phyloP scores from a whole-genome alignment of 2,888 invertebrate species.

The Eilema caniola region DNA sequence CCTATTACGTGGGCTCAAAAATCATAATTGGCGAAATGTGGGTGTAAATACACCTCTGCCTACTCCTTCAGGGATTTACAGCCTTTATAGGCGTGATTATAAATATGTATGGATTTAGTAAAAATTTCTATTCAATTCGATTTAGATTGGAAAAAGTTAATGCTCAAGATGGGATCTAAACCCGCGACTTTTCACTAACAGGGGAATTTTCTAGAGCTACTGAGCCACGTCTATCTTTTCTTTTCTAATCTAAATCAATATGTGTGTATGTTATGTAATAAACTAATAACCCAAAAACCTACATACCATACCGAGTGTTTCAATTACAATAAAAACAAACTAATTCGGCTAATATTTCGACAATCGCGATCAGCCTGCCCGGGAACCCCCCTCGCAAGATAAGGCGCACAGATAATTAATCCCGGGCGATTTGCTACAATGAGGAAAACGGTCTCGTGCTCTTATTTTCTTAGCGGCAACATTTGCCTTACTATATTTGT shows the following conservation, averaged over 20 bases:
- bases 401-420: slow-evolving; percentile 62
- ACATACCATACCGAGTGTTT: slow-evolving; percentile 10
- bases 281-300: neutral
- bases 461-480: slow-evolving; percentile 20
- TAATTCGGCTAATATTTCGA: slow-evolving; percentile 1
- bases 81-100: too few relatives aligned
- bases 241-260: too few relatives aligned
- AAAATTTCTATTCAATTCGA: too few relatives aligned
- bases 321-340: slow-evolving; percentile 9
- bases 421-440: slow-evolving; percentile 62
- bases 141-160: too few relatives aligned
- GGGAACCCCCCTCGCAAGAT: slow-evolving; percentile 35
- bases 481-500: slow-evolving; percentile 11
- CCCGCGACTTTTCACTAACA: too few relatives aligned
- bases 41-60: neutral
- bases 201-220: too few relatives aligned
- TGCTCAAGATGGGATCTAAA: too few relatives aligned
- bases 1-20: neutral
- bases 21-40: neutral
- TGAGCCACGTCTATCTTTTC: too few relatives aligned
- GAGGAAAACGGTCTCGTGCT: slow-evolving; percentile 48
- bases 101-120: too few relatives aligned
- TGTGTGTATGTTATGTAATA: too few relatives aligned
- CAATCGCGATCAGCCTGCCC: slow-evolving; percentile 4
- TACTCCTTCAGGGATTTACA: neutral